Evolutionary conservation across 2,888 invertebrate genomes (phyloP).

Genomic region (Tenthredo distinguenda): DNA sequence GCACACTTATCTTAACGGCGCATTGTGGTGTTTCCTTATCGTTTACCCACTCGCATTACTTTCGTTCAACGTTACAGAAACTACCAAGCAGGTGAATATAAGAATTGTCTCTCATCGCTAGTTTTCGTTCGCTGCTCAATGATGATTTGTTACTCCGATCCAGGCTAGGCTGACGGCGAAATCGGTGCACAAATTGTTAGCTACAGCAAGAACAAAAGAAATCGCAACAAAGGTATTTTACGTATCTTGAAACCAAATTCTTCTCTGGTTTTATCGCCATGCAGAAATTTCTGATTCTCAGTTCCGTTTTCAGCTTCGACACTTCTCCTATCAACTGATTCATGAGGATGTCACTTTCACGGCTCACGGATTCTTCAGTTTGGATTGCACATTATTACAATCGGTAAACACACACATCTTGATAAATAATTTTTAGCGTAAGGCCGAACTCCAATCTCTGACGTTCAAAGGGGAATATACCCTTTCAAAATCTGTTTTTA

Average conservation of each 20-base stretch:
- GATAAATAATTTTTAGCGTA: not conserved
- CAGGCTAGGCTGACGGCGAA: not conserved
- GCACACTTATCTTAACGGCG: not conserved
- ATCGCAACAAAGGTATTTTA: not conserved
- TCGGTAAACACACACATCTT: not conserved
- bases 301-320: not conserved
- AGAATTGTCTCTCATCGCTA: not conserved
- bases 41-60: not conserved
- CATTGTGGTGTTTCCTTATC: not conserved
- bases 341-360: not conserved
- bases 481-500: not conserved
- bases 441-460: too few relatives aligned
- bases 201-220: not conserved
- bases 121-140: not conserved
- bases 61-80: conserved; percentile 7
- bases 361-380: not conserved
- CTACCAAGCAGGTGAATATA: not conserved
- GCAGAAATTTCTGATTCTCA: not conserved
- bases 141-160: not conserved
- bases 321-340: not conserved
- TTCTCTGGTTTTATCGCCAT: not conserved
- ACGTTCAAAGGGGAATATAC: not conserved
- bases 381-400: not conserved
- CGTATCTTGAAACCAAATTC: not conserved
- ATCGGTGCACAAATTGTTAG: not conserved